Conservation (phyloP, 2,888 invertebrate genomes). For the Amphipoea oculea region DNA sequence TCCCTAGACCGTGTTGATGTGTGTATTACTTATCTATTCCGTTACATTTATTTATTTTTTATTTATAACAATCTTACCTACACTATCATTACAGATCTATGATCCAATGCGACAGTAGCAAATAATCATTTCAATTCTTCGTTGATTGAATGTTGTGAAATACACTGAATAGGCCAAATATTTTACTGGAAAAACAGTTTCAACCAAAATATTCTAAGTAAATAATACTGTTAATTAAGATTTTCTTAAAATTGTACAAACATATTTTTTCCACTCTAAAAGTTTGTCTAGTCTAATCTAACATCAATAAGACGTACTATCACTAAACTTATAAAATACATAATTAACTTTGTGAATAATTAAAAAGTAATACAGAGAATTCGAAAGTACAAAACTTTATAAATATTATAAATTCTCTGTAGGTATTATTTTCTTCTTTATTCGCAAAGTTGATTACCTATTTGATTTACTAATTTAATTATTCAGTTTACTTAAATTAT, state of each 20-base stretch:
- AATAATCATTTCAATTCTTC: background rate
- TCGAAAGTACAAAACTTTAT: background rate
- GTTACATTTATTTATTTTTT: too few relatives aligned
- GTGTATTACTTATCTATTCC: too few relatives aligned
- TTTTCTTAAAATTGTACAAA: background rate
- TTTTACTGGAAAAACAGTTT: background rate
- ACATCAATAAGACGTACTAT: background rate
- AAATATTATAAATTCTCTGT: too few relatives aligned
- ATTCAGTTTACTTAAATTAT: background rate
- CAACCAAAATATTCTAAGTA: background rate
- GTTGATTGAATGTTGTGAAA: too few relatives aligned
- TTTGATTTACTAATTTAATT: background rate
- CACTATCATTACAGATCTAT: too few relatives aligned
- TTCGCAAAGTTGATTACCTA: background rate
- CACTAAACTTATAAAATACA: background rate
- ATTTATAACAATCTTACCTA: too few relatives aligned
- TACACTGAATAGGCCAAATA: background rate
- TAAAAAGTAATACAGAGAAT: background rate
- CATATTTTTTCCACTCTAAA: background rate
- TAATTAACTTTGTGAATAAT: background rate
- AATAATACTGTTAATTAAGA: background rate
- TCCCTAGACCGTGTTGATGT: too few relatives aligned
- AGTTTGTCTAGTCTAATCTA: background rate
- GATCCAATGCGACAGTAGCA: too few relatives aligned
- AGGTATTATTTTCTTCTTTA: background rate